A percentile compares a stretch with the other conserved stretches of the same genome.
These are phyloP conservation scores for Eudasyphora cyanicolor DNA, from an alignment of 2,888 invertebrate species.

Conservation along the genomic window DNA sequence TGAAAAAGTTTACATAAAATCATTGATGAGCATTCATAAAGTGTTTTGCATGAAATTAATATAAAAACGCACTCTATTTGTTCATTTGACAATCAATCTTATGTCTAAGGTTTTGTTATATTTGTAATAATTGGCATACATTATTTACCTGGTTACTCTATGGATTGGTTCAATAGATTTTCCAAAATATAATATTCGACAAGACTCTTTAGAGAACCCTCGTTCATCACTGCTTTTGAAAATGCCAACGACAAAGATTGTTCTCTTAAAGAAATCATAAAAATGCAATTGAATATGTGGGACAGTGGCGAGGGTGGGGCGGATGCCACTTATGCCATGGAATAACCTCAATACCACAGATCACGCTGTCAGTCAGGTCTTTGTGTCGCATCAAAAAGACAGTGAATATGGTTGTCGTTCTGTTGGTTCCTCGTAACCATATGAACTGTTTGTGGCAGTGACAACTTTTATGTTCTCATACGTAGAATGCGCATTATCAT, in stretches of 20 bases:
- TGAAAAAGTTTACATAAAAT: too few species aligned
- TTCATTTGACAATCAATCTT: too few species aligned
- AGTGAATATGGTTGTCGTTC: neutral
- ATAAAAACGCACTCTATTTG: too few species aligned
- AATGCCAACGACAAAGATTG: neutral
- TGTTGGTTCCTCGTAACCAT: too few species aligned
- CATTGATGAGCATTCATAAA: too few species aligned
- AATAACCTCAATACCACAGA: slow-evolving; percentile 20
- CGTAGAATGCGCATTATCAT: slow-evolving; percentile 45
- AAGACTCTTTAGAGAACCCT: neutral
- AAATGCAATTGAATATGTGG: neutral
- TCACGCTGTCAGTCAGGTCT: neutral
- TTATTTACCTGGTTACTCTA: too few species aligned
- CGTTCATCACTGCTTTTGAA: too few species aligned
- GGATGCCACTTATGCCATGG: slow-evolving; percentile 24
- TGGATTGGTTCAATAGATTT: too few species aligned
- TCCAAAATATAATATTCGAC: neutral
- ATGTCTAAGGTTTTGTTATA: too few species aligned
- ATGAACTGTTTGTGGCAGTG: neutral
- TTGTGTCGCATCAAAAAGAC: neutral
- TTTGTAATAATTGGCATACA: too few species aligned
- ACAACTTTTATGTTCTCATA: neutral
- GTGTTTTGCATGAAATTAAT: too few species aligned
- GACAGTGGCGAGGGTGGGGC: neutral
- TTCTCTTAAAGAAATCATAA: slow-evolving; percentile 38